Base-by-base conservation (phyloP, 1,140 invertebrate genomes). In the Drosophila pseudoobscura region DNA sequence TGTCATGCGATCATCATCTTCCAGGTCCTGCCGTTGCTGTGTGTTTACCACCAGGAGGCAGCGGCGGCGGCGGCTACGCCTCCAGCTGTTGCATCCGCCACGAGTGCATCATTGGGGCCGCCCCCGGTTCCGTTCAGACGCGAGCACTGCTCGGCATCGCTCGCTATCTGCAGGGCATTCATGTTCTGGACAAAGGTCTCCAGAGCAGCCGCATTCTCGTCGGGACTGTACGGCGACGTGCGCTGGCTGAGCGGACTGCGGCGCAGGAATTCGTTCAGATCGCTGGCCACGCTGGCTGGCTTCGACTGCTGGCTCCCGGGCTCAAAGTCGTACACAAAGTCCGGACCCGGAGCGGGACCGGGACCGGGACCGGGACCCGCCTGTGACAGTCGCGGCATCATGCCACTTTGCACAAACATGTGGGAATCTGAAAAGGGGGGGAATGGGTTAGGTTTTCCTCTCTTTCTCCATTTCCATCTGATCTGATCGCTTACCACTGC, bases 171-270 rank as follows among this genome's bases (percentile, higher is more conserved):
- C 31, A 91, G 64, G 3, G 90, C 78, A 51, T 54, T 91, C 76
- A 91, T 87, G 41, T 91, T 91, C 55, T 90, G 90, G 41, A 91
- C 90, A 71, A 91, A 91, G 29, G 80, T 78, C 54, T 91, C 90
- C 58, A 91, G 59, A 6, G 87, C 78, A 2, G 87, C 74, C 13
- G 76, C 82, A 55, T 74, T 85, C 50, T 91, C 90, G 35, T 91
- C 90, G 22, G 73, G 68, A 29, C 66, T 78, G 47, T 90, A 91
- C n/a, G 90, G 90, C 26, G 90, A 91, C 26, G 88, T 83, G 70
- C 88, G 80, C 50, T 91, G 87, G 52, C 80, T 90, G 8, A 71
- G 80, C 66, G 85, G 85, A 35, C 85, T 89, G 61, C 85, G 85
- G 20, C 85, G 87, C 71, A 90, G 57, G 29, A 89, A 84, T 56